phyloP scores from a whole-genome alignment of 2,888 invertebrate species.

The Aspidiotus rigidus region DNA sequence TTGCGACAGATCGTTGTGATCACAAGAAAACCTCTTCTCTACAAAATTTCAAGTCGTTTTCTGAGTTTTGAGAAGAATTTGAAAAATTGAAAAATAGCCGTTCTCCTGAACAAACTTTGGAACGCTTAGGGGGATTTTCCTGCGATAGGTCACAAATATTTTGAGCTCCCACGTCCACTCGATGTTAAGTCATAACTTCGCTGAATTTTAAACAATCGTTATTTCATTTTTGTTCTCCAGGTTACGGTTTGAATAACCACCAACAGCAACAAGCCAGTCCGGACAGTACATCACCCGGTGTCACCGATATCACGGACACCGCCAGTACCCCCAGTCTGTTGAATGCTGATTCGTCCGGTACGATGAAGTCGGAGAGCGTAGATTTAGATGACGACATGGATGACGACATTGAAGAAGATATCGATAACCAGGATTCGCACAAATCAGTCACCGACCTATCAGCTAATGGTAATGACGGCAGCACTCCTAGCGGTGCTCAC shows the following conservation, averaged over 20 bases:
- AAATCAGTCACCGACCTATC: constrained; percentile 35
- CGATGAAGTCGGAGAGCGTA: constrained; percentile 31
- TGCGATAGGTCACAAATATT: background rate
- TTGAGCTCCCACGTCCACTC: too few species aligned
- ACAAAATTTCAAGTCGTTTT: too few species aligned
- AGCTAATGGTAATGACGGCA: constrained; percentile 43
- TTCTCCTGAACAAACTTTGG: background rate
- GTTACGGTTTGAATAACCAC: constrained; percentile 10
- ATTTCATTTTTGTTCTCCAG: too few species aligned
- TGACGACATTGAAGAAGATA: constrained; percentile 54
- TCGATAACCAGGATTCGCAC: constrained; percentile 45
- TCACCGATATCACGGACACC: constrained; percentile 42
- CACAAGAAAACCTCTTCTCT: too few species aligned
- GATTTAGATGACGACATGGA: constrained; percentile 44
- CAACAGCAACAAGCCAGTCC: constrained; percentile 64
- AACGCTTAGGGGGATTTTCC: background rate
- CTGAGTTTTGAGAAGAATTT: too few species aligned
- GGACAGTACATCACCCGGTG: constrained; percentile 68
- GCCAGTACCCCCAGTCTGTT: constrained; percentile 36
- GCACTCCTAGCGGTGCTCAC: constrained; percentile 44
- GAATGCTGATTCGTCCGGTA: constrained; percentile 35
- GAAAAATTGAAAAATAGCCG: too few species aligned
- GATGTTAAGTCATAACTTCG: too few species aligned
- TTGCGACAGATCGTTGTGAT: too few species aligned
- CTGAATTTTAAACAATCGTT: too few species aligned